Evolutionary conservation across 2,888 invertebrate genomes (phyloP), one percentile per base, ranked within the genome.

Genomic region (Vanessa cardui): DNA sequence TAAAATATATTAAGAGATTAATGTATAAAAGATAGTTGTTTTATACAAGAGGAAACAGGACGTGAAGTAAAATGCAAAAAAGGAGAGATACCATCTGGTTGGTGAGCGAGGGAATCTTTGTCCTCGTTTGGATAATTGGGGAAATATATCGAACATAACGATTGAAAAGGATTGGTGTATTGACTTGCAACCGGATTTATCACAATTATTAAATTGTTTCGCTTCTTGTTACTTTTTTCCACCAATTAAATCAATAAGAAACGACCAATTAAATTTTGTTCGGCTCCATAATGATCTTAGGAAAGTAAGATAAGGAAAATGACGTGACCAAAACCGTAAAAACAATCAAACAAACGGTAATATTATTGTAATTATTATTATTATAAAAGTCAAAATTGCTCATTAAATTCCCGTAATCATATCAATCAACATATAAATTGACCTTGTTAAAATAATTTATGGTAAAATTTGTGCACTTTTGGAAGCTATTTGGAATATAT

Each of bases 71-170:
- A 15, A 0, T 46, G 20, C 31, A 12, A 2, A 33, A 58, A 62
- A 16, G 20, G 4, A 21, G 33, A 56, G n/a, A 31, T 20, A 45
- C 46, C 63, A 56, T 31, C 63, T 56, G 58, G 47, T 9, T 31
- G 33, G 45, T 56, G 20, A n/a, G 31, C 7, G 46, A 26, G 50
- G 33, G 33, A 58, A 64, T 64, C 18, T 44, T n/a, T 50, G 50
- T 12, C 50, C 50, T 50, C 50, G 21, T 50, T 50, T 20, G 5
- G 4, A 15, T 50, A 21, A 21, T 50, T 50, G 21, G 12, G 12
- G 12, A 20, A 50, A 26, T 1, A 50, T 12, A 39, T 39, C 12
- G 39, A 39, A 4, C 26, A 39, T 39, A 12, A 39, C 12, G 4
- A 9, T 12, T 39, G 9, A 4, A 39, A 39, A 12, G 2, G 39